Conservation (phyloP, 2,113 vertebrate species). For the Ailuropoda melanoleuca region DNA sequence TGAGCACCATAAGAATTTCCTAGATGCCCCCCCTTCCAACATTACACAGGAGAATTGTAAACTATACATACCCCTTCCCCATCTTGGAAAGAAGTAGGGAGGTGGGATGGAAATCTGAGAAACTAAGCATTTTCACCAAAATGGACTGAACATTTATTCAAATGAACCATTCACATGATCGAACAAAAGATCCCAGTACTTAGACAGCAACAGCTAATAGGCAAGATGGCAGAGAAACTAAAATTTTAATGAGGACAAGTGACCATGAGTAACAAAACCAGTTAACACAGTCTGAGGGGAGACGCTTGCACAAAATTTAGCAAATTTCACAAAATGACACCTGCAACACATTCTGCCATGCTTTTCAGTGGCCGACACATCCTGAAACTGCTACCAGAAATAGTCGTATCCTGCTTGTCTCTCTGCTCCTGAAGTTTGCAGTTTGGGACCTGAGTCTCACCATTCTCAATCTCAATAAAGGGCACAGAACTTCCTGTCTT, state of each 20-base stretch:
- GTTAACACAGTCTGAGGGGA: not conserved
- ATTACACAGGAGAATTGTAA: not conserved
- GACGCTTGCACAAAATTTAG: not conserved
- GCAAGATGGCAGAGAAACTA: not conserved
- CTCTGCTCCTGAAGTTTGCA: not conserved
- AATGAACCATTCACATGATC: not conserved
- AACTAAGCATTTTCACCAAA: not conserved
- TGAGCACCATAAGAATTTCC: not conserved
- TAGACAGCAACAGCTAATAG: not conserved
- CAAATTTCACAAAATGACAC: not conserved
- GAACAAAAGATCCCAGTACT: not conserved
- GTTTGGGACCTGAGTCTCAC: not conserved
- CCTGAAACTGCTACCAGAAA: not conserved
- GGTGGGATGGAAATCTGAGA: not conserved
- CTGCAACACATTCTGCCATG: not conserved
- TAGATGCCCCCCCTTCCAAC: not conserved
- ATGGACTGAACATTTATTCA: not conserved
- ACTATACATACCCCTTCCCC: not conserved
- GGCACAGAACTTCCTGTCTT: not conserved
- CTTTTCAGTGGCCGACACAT: not conserved
- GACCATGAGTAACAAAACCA: not conserved
- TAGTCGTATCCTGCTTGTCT: not conserved
- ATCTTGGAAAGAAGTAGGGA: not conserved
- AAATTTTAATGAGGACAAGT: not conserved
- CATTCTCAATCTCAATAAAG: not conserved